These are phyloP conservation scores for Strix uralensis DNA, from an alignment of 2,113 vertebrate genomes.

Conservation along the genomic window DNA sequence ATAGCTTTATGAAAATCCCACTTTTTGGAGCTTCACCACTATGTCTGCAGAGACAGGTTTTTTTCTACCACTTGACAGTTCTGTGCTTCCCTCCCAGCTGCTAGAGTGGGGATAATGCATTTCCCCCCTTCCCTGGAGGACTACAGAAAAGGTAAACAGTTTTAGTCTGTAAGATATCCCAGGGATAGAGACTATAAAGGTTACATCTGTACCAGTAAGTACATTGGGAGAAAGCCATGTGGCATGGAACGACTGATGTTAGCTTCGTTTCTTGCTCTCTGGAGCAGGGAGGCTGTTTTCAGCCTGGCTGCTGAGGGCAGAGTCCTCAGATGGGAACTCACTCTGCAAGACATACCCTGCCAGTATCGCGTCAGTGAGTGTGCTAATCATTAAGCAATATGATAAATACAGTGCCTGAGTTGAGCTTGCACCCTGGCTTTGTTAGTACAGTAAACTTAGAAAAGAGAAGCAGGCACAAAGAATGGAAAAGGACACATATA, in stretches of 20 bases:
- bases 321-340: neutral
- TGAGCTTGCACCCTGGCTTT: neutral
- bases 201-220: neutral
- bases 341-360: neutral
- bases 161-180: neutral
- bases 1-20: neutral
- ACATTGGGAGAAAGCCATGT: neutral
- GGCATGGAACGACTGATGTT: rapidly evolving
- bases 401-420: neutral
- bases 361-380: neutral
- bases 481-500: neutral
- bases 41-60: neutral
- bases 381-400: neutral
- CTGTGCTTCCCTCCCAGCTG: neutral
- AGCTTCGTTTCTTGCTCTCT: neutral
- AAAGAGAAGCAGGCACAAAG: neutral
- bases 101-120: neutral
- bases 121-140: neutral
- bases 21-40: neutral
- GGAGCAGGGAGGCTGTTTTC: neutral
- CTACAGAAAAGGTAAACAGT: neutral
- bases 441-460: neutral
- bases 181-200: neutral
- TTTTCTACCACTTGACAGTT: neutral
- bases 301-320: neutral